Evolutionary conservation across 2,888 invertebrate species (phyloP).

Genomic region (Aphidius colemani): DNA sequence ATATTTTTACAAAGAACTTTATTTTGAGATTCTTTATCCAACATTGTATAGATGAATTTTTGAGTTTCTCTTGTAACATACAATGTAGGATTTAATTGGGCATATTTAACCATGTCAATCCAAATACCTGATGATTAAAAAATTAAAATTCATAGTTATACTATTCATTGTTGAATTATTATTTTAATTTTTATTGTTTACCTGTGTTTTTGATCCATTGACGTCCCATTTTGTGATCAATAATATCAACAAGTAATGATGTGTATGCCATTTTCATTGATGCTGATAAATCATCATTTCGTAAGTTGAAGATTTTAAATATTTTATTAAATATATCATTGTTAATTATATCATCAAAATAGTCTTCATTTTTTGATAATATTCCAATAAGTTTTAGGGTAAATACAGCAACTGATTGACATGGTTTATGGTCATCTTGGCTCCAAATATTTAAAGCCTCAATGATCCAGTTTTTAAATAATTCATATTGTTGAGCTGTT

Average conservation of each 20-base stretch:
- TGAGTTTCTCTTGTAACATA: slow-evolving; percentile 74
- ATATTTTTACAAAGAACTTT: slow-evolving; percentile 63
- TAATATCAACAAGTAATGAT: slow-evolving; percentile 66
- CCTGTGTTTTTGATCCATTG: slow-evolving; percentile 64
- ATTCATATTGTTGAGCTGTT: slow-evolving; percentile 27
- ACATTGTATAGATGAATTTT: slow-evolving; percentile 63
- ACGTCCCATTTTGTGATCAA: slow-evolving; percentile 69
- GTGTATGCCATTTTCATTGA: slow-evolving; percentile 72
- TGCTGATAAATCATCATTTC: slow-evolving; percentile 61
- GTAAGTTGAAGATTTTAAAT: slow-evolving; percentile 50
- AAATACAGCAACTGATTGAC: slow-evolving; percentile 65
- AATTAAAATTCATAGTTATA: slow-evolving; percentile 38
- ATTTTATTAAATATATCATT: slow-evolving; percentile 59
- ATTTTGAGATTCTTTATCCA: slow-evolving; percentile 46
- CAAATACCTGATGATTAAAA: slow-evolving; percentile 61
- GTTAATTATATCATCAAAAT: slow-evolving; percentile 65
- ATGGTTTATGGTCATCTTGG: slow-evolving; percentile 46
- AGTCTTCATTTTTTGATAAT: slow-evolving; percentile 65
- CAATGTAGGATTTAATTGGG: slow-evolving; percentile 71
- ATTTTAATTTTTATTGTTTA: slow-evolving; percentile 29
- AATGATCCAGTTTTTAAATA: slow-evolving; percentile 47
- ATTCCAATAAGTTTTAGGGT: slow-evolving; percentile 69
- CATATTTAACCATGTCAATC: slow-evolving; percentile 69
- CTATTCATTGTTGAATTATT: neutral
- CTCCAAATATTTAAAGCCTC: slow-evolving; percentile 49